Base-by-base conservation (phyloP, 2,888 invertebrate species). In the Oligia strigilis region DNA sequence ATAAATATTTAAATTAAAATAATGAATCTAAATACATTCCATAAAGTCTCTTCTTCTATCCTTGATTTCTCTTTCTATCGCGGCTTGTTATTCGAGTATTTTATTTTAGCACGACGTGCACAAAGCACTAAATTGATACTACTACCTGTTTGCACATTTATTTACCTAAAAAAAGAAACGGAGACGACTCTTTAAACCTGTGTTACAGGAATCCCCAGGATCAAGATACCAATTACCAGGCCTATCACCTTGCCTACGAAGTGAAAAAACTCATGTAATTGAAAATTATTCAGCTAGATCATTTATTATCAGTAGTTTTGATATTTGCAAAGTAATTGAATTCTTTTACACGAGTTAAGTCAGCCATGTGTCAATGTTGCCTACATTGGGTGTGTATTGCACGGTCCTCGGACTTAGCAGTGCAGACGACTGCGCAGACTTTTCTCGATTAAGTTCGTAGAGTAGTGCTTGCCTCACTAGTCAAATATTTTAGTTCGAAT, bases 191-290 rank as follows among this genome's bases (percentile, higher is more conserved):
- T 97, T 97, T 98, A 97, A 98, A 96, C 97, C 98, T 98, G 97
- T 96, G 95, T 98, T 98, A 98, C 98, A 99, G 99, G 98, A 98
- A 98, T 97, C 97, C 98, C 96, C 97, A 97, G 95, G 98, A 98
- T 95, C 98, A 99, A 98, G 98, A 99, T 98, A 98, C 98, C 97
- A 98, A 98, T 98, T 99, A 99, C 98, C 99, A 99, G 98, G 99
- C 99, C 98, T 99, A 99, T 98, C 99, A 99, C 98, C 99, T 99
- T 97, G 99, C 99, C 98, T 99, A 99, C 98, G 99, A 99, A 99
- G 99, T 99, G 98, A 99, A 99, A 99, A 99, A 99, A 98, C 99
- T 99, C 98, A 99, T 99, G 99, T 99, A 99, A 98, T 99, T 95
- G 92, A 93, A 93, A 94, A 93, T 93, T 95, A 90, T 90, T 95